A percentile compares a stretch with the other conserved stretches of the same genome.
These are phyloP conservation scores for Hirtodrosophila trivittata DNA, from an alignment of 2,888 invertebrate genomes.

Conservation along the genomic window DNA sequence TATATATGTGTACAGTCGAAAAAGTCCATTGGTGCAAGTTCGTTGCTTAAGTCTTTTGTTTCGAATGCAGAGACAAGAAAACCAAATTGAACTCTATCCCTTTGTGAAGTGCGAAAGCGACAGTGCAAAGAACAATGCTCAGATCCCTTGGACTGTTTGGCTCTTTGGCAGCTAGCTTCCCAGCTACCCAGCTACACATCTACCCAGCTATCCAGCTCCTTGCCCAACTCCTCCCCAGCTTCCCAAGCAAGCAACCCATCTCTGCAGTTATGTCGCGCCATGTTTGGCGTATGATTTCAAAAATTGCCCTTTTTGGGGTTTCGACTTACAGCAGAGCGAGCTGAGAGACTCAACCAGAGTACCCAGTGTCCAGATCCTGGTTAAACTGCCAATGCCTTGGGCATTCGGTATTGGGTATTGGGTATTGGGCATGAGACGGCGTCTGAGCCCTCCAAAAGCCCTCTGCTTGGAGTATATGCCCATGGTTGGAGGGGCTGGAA, in stretches of 20 bases:
- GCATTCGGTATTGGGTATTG: conserved; percentile 1
- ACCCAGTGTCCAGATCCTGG: background rate
- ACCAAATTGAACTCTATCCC: conserved; percentile 80
- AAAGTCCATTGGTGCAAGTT: conserved; percentile 60
- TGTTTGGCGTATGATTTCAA: conserved; percentile 81
- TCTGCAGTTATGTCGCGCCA: conserved; percentile 79
- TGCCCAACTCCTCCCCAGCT: conserved; percentile 6
- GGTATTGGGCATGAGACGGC: conserved; percentile 1
- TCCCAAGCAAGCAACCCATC: conserved; percentile 9
- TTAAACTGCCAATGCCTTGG: background rate
- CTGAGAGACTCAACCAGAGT: background rate
- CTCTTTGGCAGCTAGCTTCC: conserved; percentile 15
- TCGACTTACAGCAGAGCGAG: conserved; percentile 69
- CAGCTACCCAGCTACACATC: conserved; percentile 30
- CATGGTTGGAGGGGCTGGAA: background rate
- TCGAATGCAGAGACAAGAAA: conserved; percentile 75
- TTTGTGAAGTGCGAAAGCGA: conserved; percentile 80
- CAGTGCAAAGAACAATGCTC: conserved; percentile 81
- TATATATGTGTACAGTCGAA: conserved; percentile 3
- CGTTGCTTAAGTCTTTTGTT: conserved; percentile 80
- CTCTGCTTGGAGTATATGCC: no score
- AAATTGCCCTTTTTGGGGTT: conserved; percentile 81
- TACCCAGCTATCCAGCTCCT: conserved; percentile 8
- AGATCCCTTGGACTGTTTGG: conserved; percentile 11
- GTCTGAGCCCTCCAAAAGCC: background rate